phyloP scores from a whole-genome alignment of 2,113 vertebrate species.

The Hoplias malabaricus region DNA sequence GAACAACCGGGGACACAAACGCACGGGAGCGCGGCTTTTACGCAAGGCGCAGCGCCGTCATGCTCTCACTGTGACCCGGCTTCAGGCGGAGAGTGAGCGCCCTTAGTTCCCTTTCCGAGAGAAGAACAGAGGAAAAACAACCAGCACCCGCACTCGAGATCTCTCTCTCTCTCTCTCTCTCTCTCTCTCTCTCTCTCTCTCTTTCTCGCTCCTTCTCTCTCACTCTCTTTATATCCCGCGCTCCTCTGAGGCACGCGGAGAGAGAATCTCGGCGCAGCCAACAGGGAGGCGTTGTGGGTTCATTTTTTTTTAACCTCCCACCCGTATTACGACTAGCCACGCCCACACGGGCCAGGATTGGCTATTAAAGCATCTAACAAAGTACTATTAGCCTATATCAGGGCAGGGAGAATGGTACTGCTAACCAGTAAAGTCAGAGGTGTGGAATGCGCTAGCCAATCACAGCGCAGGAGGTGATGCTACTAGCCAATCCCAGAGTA shows the following conservation, averaged over 20 bases:
- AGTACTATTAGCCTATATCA: background rate
- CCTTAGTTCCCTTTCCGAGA: background rate
- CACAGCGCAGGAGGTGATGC: background rate
- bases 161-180: background rate
- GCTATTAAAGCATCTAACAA: background rate
- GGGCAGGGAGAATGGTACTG: no score
- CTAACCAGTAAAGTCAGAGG: no score
- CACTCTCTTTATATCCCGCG: conserved; percentile 69
- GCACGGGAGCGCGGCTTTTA: conserved; percentile 10
- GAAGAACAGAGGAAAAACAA: background rate
- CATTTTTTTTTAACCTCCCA: background rate
- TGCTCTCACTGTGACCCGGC: conserved; percentile 8
- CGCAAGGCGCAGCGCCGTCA: conserved; percentile 63
- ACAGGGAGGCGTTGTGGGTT: conserved; percentile 39
- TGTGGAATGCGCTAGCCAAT: background rate
- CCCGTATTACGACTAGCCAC: background rate
- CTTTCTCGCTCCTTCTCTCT: background rate
- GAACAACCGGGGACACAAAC: conserved; percentile 50
- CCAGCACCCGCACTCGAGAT: background rate
- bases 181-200: background rate
- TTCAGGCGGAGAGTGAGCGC: background rate
- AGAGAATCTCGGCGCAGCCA: conserved; percentile 55
- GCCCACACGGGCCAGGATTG: background rate
- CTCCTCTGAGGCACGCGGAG: conserved; percentile 54
- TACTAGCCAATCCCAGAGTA: background rate